phyloP scores from a whole-genome alignment of 2,797 vertebrate species.

The Lycodopsis pacificus region DNA sequence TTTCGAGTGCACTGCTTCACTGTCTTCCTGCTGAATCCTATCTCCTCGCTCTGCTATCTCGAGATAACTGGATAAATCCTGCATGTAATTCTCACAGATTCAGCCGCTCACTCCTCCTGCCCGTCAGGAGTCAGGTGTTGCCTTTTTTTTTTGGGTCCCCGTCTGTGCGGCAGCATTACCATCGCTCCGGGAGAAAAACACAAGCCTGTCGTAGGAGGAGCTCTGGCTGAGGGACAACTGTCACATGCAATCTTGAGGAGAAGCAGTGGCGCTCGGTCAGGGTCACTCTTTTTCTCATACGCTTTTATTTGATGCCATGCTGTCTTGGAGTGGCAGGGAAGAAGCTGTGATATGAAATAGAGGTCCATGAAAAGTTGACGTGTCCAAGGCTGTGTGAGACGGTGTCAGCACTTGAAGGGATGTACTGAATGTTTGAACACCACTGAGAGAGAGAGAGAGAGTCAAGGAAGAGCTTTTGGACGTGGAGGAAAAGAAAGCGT shows the following conservation, averaged over 20 bases:
- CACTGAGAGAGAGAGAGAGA: not conserved
- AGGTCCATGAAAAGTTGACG: slow-evolving; percentile 12
- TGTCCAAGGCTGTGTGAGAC: slow-evolving; percentile 10
- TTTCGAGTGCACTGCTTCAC: not conserved
- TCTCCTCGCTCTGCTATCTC: not conserved
- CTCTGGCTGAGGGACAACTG: slow-evolving; percentile 50
- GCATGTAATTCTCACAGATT: slow-evolving; percentile 6
- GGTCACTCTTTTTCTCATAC: slow-evolving; percentile 30
- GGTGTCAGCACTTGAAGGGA: not conserved
- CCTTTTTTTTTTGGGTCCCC: not conserved
- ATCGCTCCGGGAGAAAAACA: slow-evolving; percentile 9
- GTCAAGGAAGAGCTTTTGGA: not conserved
- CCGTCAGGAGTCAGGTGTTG: slow-evolving; percentile 30
- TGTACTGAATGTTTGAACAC: slow-evolving; percentile 4
- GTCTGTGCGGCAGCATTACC: slow-evolving; percentile 19
- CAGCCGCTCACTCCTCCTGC: not conserved
- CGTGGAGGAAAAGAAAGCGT: not conserved
- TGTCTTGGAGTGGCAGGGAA: slow-evolving; percentile 2
- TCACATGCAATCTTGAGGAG: slow-evolving; percentile 40
- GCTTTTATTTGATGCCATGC: not conserved
- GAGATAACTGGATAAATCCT: slow-evolving; percentile 10
- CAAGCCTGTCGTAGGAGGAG: slow-evolving; percentile 19
- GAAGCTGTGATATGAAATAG: not conserved
- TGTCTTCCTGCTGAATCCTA: slow-evolving; percentile 2
- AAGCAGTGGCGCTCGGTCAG: slow-evolving; percentile 8